phyloP scores from a whole-genome alignment of 2,888 invertebrate species.

The Atrina japonica region DNA sequence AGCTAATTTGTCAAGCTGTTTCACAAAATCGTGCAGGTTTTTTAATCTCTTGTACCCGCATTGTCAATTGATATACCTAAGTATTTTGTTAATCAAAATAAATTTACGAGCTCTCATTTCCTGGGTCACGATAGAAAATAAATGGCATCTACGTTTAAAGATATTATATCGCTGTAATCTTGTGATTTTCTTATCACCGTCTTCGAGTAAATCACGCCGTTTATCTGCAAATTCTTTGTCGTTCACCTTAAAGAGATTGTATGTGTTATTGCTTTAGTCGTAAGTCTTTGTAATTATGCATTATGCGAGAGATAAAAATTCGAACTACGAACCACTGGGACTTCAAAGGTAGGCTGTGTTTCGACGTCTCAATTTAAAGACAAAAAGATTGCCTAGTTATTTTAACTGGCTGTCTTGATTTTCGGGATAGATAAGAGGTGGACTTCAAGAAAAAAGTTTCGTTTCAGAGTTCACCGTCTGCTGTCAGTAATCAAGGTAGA shows the following conservation, averaged over 20 bases:
- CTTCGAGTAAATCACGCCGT: constrained; percentile 12
- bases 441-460: no score
- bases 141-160: constrained; percentile 22
- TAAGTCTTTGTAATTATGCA: constrained; percentile 31
- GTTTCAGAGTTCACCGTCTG: no score
- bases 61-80: constrained; percentile 29
- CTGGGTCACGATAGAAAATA: constrained; percentile 33
- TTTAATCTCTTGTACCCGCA: constrained; percentile 21
- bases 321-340: constrained; percentile 8
- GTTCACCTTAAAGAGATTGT: constrained; percentile 7
- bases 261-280: constrained; percentile 25
- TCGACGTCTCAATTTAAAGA: constrained; percentile 10
- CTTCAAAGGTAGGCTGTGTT: constrained; percentile 26
- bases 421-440: no score
- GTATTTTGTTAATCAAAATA: constrained; percentile 26
- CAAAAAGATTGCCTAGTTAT: constrained; percentile 5
- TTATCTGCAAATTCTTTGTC: constrained; percentile 18
- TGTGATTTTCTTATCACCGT: constrained; percentile 26
- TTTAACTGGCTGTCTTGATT: no score
- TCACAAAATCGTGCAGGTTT: constrained; percentile 21
- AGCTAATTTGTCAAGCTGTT: constrained; percentile 25
- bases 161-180: constrained; percentile 31
- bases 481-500: no score
- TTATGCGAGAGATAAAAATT: constrained; percentile 22
- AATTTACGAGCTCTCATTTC: constrained; percentile 34